Percentiles rank a stretch among this genome's conserved stretches.
Conservation (phyloP, 1,140 invertebrate species). For the Caerostris darwini region DNA sequence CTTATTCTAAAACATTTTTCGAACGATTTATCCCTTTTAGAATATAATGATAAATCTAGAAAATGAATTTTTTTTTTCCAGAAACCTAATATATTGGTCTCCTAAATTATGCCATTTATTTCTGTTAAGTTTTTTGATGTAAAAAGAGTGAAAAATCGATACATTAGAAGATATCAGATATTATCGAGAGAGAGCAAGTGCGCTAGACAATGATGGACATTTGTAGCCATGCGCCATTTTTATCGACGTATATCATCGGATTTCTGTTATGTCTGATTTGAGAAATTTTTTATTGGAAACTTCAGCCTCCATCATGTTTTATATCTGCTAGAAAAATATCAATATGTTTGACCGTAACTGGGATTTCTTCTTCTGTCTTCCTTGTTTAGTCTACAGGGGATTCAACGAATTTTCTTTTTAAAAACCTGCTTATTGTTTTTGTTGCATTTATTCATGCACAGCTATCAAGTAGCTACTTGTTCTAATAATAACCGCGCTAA, state of each 20-base stretch:
- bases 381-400: not conserved
- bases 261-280: constrained; percentile 49
- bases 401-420: not conserved
- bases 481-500: not conserved
- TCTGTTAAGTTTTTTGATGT: constrained; percentile 8
- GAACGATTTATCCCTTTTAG: not conserved
- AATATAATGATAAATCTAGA: too few species aligned
- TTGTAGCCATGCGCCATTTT: constrained; percentile 44
- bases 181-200: constrained; percentile 57
- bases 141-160: constrained; percentile 36
- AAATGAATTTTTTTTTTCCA: not conserved
- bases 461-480: not conserved
- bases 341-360: not conserved
- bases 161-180: constrained; percentile 48
- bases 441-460: not conserved
- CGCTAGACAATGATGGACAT: constrained; percentile 55
- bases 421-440: not conserved
- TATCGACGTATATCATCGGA: constrained; percentile 63
- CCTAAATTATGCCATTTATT: constrained; percentile 53
- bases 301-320: constrained; percentile 40
- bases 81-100: constrained; percentile 52
- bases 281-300: constrained; percentile 56
- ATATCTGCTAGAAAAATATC: constrained; percentile 36
- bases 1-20: not conserved
- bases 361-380: not conserved